phyloP scores from a whole-genome alignment of 2,113 vertebrate genomes.

The Danio rerio region GRCz12tu NC_133190.1:42675001-42675500 shows the following conservation, averaged over 20 bases:
- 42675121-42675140: no score
- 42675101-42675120: no score
- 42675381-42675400: constrained; percentile 64
- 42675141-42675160: constrained; percentile 51
- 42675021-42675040: no score
- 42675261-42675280: constrained; percentile 84
- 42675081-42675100: no score
- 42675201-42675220: constrained; percentile 86
- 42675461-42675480: constrained; percentile 5
- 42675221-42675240: constrained; percentile 90
- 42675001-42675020: no score
- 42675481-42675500: no score
- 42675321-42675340: neutral
- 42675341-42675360: neutral
- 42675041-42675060: no score
- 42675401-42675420: constrained; percentile 64
- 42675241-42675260: constrained; percentile 83
- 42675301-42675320: neutral
- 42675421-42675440: neutral
- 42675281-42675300: constrained; percentile 73
- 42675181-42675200: constrained; percentile 81
- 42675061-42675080: no score
- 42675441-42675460: neutral
- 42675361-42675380: neutral
- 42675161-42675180: constrained; percentile 86